A percentile compares a stretch with the other conserved stretches of the same genome.
phyloP scores from a whole-genome alignment of 2,888 invertebrate genomes.

The Drosophila longiperda region DNA sequence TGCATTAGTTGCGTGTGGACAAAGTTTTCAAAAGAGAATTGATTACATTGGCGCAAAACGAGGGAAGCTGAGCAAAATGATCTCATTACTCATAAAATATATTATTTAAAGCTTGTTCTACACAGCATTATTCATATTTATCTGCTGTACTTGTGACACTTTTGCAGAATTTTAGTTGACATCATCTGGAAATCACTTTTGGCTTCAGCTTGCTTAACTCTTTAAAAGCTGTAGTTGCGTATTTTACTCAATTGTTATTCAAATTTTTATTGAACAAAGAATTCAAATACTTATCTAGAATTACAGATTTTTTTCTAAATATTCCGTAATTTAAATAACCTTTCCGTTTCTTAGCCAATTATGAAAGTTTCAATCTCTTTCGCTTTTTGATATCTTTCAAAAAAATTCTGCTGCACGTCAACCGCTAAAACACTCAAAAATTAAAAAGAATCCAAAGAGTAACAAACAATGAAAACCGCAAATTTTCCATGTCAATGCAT shows the following conservation, averaged over 20 bases:
- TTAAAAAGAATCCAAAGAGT: neutral
- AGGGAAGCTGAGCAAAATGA: slow-evolving; percentile 20
- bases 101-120: slow-evolving; percentile 9
- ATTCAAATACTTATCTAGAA: neutral
- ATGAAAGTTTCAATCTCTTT: slow-evolving; percentile 49
- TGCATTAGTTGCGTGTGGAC: slow-evolving; percentile 46
- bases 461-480: slow-evolving; percentile 55
- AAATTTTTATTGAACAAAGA: fast-evolving
- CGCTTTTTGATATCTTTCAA: slow-evolving; percentile 17
- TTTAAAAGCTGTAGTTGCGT: neutral
- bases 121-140: slow-evolving; percentile 47
- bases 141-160: slow-evolving; percentile 3
- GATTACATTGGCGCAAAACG: slow-evolving; percentile 66
- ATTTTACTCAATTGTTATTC: neutral
- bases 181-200: slow-evolving; percentile 9
- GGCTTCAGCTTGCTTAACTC: neutral
- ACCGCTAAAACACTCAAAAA: slow-evolving; percentile 57
- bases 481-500: slow-evolving; percentile 81
- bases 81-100: slow-evolving; percentile 29
- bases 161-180: slow-evolving; percentile 18
- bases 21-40: slow-evolving; percentile 72
- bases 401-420: slow-evolving; percentile 46
- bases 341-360: slow-evolving; percentile 52
- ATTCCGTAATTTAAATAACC: neutral
- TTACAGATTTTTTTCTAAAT: neutral